Conservation (phyloP, 2,797 vertebrate species). For the Eulemur albifrons region DNA sequence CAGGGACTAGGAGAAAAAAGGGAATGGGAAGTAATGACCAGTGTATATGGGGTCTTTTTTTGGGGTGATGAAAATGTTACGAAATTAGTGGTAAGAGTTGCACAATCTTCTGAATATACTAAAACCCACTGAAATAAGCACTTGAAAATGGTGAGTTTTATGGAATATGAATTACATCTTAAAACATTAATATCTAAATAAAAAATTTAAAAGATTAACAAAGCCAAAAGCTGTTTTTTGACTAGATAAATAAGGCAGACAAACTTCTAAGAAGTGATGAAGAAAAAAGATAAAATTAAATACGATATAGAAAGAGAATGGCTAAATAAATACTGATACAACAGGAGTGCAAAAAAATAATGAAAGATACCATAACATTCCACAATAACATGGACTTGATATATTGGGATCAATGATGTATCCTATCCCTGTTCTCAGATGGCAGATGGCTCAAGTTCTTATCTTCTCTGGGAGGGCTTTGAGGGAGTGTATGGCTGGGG, state of each 20-base stretch:
- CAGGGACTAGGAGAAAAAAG: not conserved
- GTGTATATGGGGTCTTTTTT: not conserved
- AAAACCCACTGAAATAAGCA: not conserved
- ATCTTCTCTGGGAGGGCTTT: not conserved
- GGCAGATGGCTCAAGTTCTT: not conserved
- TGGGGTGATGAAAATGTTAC: not conserved
- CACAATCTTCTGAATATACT: not conserved
- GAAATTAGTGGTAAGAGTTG: not conserved
- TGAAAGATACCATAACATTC: not conserved
- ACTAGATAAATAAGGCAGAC: no score
- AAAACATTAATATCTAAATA: no score
- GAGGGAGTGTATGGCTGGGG: rapidly evolving
- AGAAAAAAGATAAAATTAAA: not conserved
- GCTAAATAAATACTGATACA: not conserved
- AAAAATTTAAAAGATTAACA: no score
- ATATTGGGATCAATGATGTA: not conserved
- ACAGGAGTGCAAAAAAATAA: not conserved
- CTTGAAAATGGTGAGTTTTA: not conserved
- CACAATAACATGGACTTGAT: not conserved
- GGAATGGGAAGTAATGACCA: not conserved
- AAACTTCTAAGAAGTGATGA: not conserved
- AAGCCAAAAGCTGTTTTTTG: not conserved
- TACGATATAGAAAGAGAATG: not conserved
- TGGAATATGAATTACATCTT: not conserved
- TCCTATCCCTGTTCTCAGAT: not conserved